Evolutionary conservation across 2,888 invertebrate species (phyloP).

Genomic region (Adelphocoris suturalis): DNA sequence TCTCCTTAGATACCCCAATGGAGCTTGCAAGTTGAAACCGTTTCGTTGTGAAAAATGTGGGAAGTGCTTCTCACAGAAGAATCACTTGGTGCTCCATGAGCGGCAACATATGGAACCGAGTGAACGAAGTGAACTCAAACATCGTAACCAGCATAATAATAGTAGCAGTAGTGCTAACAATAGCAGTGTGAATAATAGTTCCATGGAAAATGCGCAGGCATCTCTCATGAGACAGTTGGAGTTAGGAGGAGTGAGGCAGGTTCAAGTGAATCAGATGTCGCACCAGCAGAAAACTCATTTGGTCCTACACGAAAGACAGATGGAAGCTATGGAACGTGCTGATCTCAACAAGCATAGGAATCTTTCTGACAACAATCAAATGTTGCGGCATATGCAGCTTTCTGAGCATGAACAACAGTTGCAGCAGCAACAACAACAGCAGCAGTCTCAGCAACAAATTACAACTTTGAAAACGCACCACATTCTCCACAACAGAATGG

Average conservation of each 20-base stretch:
- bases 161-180: slow-evolving; percentile 49
- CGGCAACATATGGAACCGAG: slow-evolving; percentile 87
- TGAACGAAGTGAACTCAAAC: slow-evolving; percentile 79
- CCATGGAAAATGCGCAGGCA: slow-evolving; percentile 64
- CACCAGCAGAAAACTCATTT: slow-evolving; percentile 64
- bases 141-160: slow-evolving; percentile 65
- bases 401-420: slow-evolving; percentile 54
- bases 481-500: slow-evolving; percentile 61
- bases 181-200: slow-evolving; percentile 77
- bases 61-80: slow-evolving; percentile 92
- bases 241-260: slow-evolving; percentile 59
- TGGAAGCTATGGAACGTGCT: slow-evolving; percentile 59
- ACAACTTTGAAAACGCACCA: slow-evolving; percentile 59
- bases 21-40: slow-evolving; percentile 88
- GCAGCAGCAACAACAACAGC: slow-evolving; percentile 39
- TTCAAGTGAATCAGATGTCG: slow-evolving; percentile 53
- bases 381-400: slow-evolving; percentile 66
- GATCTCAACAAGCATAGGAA: slow-evolving; percentile 64
- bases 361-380: slow-evolving; percentile 62
- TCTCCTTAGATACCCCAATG: slow-evolving; percentile 88
- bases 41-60: slow-evolving; percentile 90
- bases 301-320: slow-evolving; percentile 66
- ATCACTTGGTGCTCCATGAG: slow-evolving; percentile 89
- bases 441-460: slow-evolving; percentile 21
- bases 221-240: slow-evolving; percentile 69